These are phyloP conservation scores for Caradrina clavipalpis DNA, from an alignment of 2,888 invertebrate genomes.

Conservation along the genomic window DNA sequence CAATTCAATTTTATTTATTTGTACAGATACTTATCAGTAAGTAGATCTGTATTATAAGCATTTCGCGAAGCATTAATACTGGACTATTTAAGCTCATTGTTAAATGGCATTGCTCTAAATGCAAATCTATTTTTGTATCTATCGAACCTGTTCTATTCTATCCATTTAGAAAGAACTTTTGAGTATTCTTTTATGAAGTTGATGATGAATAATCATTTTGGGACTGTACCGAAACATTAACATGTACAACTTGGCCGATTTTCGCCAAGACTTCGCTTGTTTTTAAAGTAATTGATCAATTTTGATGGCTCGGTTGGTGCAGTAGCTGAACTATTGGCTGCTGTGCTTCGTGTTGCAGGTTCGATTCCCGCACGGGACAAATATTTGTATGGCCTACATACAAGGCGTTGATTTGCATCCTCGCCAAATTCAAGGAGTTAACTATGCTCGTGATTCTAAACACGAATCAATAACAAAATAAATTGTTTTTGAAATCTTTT, in stretches of 20 bases:
- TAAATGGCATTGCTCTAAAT: constrained; percentile 23
- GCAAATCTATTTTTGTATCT: constrained; percentile 1
- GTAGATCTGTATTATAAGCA: constrained; percentile 15
- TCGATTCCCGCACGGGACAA: too few relatives aligned
- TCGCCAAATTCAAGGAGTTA: too few relatives aligned
- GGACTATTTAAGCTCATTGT: constrained; percentile 19
- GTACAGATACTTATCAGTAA: constrained; percentile 30
- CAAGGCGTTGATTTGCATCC: too few relatives aligned
- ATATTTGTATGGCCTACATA: too few relatives aligned
- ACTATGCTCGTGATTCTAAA: too few relatives aligned
- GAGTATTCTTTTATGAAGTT: constrained; percentile 1
- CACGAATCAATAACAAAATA: too few relatives aligned
- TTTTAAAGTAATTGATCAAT: constrained; percentile 35
- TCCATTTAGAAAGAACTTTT: neutral
- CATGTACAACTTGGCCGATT: constrained; percentile 15
- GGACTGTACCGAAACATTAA: neutral
- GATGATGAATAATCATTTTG: constrained; percentile 5
- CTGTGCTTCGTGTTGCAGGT: too few relatives aligned
- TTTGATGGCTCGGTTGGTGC: too few relatives aligned
- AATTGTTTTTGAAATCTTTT: too few relatives aligned
- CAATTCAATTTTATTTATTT: too few relatives aligned
- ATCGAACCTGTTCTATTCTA: neutral
- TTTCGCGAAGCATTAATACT: constrained; percentile 15
- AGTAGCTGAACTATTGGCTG: too few relatives aligned
- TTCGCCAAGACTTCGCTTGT: constrained; percentile 22